Percentiles rank a stretch among this genome's conserved stretches.
phyloP scores from a whole-genome alignment of 2,113 vertebrate species.

The Actenoides lindsayi region DNA sequence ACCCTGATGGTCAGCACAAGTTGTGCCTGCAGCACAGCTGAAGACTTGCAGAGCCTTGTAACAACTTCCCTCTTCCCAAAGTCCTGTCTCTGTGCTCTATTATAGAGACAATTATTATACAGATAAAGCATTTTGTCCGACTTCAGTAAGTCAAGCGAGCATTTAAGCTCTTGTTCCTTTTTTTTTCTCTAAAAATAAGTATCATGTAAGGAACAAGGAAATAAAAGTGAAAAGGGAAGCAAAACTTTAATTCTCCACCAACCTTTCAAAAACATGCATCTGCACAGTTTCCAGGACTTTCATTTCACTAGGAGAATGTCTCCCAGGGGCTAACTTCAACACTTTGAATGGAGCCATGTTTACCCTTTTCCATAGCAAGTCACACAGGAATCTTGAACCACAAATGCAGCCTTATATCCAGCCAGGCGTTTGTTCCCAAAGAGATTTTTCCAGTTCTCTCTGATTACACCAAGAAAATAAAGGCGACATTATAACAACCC shows the following conservation, averaged over 20 bases:
- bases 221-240: constrained; percentile 42
- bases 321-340: neutral
- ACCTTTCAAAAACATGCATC: neutral
- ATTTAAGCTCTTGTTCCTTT: neutral
- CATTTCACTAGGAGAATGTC: neutral
- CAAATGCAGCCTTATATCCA: neutral
- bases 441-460: neutral
- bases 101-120: neutral
- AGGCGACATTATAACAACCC: neutral
- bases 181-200: neutral
- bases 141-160: neutral
- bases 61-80: neutral
- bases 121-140: neutral
- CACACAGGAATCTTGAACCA: neutral
- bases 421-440: neutral
- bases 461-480: neutral
- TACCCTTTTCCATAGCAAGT: neutral
- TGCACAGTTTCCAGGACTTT: neutral
- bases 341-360: neutral
- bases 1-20: neutral
- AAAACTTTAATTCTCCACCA: neutral
- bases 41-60: neutral
- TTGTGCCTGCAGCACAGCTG: neutral
- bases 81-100: neutral
- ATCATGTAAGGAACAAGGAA: neutral